These are phyloP conservation scores for Leguminivora glycinivorella DNA, from an alignment of 1,140 invertebrate species.

Conservation along the genomic window DNA sequence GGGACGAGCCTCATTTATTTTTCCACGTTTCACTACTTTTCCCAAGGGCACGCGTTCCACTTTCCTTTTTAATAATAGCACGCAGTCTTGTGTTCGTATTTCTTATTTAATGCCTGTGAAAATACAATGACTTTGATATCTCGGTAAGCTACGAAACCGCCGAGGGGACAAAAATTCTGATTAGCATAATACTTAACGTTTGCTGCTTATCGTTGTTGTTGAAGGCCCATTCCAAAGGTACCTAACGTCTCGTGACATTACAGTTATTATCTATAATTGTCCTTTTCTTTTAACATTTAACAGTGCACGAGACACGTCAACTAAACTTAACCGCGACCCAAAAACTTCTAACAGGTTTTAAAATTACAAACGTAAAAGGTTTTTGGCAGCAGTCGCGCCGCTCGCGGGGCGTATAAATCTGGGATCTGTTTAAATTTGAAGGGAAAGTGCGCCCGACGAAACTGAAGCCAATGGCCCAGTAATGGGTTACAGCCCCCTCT, in stretches of 20 bases:
- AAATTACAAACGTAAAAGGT: constrained; percentile 16
- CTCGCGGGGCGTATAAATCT: constrained; percentile 9
- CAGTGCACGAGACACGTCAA: not conserved
- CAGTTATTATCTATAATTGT: not conserved
- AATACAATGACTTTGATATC: not conserved
- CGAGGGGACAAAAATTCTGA: not conserved
- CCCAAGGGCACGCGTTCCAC: constrained; percentile 20
- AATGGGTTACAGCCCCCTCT: constrained; percentile 35
- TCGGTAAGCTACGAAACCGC: not conserved
- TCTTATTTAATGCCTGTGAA: not conserved
- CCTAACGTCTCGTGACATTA: not conserved
- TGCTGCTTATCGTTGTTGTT: not conserved
- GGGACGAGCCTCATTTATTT: constrained; percentile 22
- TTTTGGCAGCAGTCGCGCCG: constrained; percentile 6
- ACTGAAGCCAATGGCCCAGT: constrained; percentile 39
- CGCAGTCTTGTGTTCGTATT: not conserved
- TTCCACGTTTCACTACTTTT: constrained; percentile 20
- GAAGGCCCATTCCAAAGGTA: not conserved
- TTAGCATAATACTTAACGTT: not conserved
- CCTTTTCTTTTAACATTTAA: not conserved
- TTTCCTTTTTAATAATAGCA: constrained; percentile 19
- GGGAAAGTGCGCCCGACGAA: constrained; percentile 27
- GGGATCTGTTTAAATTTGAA: constrained; percentile 31
- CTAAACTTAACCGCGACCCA: not conserved
- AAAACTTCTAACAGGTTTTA: not conserved